phyloP scores from a whole-genome alignment of 1,140 invertebrate species.

The Diorhabda elongata region DNA sequence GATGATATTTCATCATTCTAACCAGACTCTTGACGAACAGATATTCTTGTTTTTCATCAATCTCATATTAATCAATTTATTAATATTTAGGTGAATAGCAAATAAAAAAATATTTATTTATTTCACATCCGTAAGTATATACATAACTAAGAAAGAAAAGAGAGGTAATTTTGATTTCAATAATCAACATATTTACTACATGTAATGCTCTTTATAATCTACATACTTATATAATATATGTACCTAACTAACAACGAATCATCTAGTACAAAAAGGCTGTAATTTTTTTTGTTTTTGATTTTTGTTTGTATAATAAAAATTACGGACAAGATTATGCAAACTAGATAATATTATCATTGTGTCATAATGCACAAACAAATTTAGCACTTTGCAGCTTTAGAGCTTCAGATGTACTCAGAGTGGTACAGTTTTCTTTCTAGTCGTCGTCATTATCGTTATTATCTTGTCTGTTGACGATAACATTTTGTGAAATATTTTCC shows the following conservation, averaged over 20 bases:
- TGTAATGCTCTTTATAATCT: no score
- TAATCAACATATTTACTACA: no score
- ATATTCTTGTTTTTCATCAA: no score
- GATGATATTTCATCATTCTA: no score
- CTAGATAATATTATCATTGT: slow-evolving; percentile 1
- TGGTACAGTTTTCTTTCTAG: slow-evolving; percentile 1
- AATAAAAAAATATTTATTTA: no score
- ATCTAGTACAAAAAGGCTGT: slow-evolving; percentile 10
- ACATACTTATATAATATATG: not conserved
- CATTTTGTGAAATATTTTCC: slow-evolving; percentile 26
- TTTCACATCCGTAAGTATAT: no score
- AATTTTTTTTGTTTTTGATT: slow-evolving; percentile 9
- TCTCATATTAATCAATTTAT: no score
- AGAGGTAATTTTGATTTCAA: no score
- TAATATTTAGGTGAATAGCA: no score
- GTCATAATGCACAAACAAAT: not conserved
- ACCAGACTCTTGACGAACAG: no score
- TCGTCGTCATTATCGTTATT: not conserved
- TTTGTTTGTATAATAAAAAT: slow-evolving; percentile 12
- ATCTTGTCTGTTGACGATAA: slow-evolving; percentile 1
- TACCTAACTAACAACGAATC: not conserved
- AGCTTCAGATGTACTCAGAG: not conserved
- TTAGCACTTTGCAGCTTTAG: not conserved
- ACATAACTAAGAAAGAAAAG: no score
- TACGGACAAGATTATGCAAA: slow-evolving; percentile 8